These are phyloP conservation scores for Brachionus plicatilis DNA, from an alignment of 1,140 invertebrate species.

Conservation along the genomic window DNA sequence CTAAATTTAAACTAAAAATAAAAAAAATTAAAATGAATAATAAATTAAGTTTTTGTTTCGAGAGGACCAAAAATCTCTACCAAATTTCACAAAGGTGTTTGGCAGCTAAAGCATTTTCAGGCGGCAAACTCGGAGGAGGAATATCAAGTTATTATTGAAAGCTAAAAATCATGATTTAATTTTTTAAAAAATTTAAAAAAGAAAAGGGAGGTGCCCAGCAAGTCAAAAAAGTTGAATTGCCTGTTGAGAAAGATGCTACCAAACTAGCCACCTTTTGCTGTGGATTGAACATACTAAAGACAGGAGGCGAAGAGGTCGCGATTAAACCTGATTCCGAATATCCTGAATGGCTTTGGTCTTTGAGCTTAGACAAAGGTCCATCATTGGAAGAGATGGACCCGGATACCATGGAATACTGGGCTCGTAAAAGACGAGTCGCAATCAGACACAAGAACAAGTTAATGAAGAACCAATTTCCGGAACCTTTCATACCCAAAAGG, in stretches of 20 bases:
- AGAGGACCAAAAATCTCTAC: neutral
- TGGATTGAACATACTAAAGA: conserved; percentile 26
- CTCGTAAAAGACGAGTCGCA: conserved; percentile 10
- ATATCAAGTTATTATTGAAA: neutral
- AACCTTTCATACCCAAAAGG: conserved; percentile 32
- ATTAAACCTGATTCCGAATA: conserved; percentile 33
- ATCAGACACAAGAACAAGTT: conserved; percentile 29
- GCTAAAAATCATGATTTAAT: no score
- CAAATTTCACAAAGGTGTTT: neutral
- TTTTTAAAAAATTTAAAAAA: neutral
- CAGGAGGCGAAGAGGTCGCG: neutral
- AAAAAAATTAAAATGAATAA: conserved; percentile 14
- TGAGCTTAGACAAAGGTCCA: conserved; percentile 9
- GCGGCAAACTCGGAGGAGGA: conserved; percentile 34
- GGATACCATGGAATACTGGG: conserved; percentile 24
- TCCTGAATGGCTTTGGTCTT: conserved; percentile 24
- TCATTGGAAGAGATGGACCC: conserved; percentile 13
- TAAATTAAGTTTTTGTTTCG: neutral
- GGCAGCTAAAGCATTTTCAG: neutral
- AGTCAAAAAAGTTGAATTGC: conserved; percentile 6
- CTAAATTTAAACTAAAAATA: neutral
- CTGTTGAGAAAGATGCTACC: conserved; percentile 1
- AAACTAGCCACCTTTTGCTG: conserved; percentile 18
- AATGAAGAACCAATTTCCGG: conserved; percentile 26
- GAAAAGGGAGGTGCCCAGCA: conserved; percentile 30